Percentiles rank a stretch among this genome's conserved stretches.
Evolutionary conservation across 2,888 invertebrate genomes (phyloP).

Genomic region (Cistogaster globosa): DNA sequence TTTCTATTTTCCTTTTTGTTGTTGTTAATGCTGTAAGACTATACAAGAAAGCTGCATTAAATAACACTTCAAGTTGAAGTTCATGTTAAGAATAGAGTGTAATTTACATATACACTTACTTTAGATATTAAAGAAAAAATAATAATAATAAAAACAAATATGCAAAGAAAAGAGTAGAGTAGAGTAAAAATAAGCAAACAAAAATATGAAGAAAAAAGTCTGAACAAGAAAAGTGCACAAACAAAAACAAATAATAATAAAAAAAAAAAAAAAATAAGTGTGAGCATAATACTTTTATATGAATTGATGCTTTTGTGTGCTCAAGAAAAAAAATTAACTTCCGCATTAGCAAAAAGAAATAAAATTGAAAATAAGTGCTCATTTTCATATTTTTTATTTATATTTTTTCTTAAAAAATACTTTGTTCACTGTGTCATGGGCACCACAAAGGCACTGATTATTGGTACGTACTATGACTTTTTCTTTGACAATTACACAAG

Average conservation of each 20-base stretch:
- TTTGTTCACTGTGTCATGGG: slow-evolving; percentile 66
- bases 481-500: neutral
- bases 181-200: slow-evolving; percentile 22
- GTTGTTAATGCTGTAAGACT: neutral
- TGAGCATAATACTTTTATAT: slow-evolving; percentile 43
- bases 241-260: slow-evolving; percentile 3
- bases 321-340: slow-evolving; percentile 50
- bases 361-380: slow-evolving; percentile 43
- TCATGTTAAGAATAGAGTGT: slow-evolving; percentile 64
- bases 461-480: neutral
- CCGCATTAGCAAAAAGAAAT: slow-evolving; percentile 62
- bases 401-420: slow-evolving; percentile 28
- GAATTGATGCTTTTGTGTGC: slow-evolving; percentile 59
- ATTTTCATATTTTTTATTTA: slow-evolving; percentile 47
- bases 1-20: slow-evolving; percentile 23
- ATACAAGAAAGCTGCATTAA: slow-evolving; percentile 54
- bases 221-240: slow-evolving; percentile 25
- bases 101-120: slow-evolving; percentile 69
- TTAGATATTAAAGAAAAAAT: slow-evolving; percentile 46
- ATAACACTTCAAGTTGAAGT: slow-evolving; percentile 72
- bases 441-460: slow-evolving; percentile 47
- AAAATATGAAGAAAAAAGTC: slow-evolving; percentile 17
- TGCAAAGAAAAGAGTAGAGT: slow-evolving; percentile 37
- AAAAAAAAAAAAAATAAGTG: slow-evolving; percentile 44
- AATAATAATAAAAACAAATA: slow-evolving; percentile 51